Conservation (phyloP, 2,113 vertebrate species). For the Athene cunicularia region DNA sequence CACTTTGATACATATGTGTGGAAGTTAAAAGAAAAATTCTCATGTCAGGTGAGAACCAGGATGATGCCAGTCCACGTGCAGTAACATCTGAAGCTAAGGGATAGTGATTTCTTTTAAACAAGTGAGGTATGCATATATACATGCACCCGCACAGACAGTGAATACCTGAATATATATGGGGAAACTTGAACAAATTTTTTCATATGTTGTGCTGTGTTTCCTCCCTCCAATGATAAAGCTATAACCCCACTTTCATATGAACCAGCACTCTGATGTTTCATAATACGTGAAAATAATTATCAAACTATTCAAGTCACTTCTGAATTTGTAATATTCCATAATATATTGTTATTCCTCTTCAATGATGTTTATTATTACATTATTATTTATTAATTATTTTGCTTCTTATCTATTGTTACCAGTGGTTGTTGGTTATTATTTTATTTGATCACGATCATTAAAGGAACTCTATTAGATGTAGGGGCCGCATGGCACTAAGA, state of each 20-base stretch:
- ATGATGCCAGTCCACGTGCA: neutral
- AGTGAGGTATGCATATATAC: neutral
- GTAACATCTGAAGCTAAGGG: neutral
- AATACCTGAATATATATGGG: neutral
- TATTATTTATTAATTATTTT: neutral
- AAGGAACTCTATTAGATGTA: neutral
- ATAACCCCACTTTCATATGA: neutral
- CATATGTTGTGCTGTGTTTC: neutral
- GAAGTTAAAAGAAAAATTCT: neutral
- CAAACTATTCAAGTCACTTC: neutral
- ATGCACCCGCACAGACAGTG: neutral
- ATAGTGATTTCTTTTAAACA: neutral
- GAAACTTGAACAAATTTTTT: neutral
- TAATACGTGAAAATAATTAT: neutral
- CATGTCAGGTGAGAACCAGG: neutral
- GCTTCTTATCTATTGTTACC: neutral
- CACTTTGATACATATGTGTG: neutral
- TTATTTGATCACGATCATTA: neutral
- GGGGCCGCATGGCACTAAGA: neutral
- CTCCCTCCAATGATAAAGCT: neutral
- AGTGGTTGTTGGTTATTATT: neutral
- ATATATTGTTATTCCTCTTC: neutral
- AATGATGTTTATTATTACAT: neutral
- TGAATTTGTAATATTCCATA: neutral
- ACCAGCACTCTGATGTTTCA: neutral